Evolutionary conservation across 2,888 invertebrate genomes (phyloP).

Genomic region (Malacosoma neustria): DNA sequence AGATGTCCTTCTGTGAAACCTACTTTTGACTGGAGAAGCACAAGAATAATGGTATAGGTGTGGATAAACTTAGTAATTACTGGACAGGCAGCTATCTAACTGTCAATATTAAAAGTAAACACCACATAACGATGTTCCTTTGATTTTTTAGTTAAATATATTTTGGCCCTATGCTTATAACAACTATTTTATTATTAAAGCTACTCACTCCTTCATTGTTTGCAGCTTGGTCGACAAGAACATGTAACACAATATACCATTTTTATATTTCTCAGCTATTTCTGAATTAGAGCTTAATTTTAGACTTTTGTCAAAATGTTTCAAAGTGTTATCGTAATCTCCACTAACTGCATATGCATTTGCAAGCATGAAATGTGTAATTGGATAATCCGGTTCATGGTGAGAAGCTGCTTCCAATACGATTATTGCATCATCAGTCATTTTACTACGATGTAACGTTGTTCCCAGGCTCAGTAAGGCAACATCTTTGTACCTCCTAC

Average conservation of each 20-base stretch:
- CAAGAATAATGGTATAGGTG: too few relatives aligned
- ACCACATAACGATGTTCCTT: too few relatives aligned
- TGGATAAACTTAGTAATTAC: too few relatives aligned
- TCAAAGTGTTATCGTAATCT: constrained; percentile 81
- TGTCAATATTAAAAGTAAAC: too few relatives aligned
- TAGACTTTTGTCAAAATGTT: constrained; percentile 75
- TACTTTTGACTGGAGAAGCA: too few relatives aligned
- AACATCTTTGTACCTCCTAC: constrained; percentile 81
- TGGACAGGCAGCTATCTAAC: too few relatives aligned
- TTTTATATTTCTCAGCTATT: constrained; percentile 75
- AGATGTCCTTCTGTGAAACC: too few relatives aligned
- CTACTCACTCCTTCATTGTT: constrained; percentile 79
- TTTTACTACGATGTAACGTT: constrained; percentile 79
- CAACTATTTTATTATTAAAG: too few relatives aligned
- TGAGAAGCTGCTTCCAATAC: constrained; percentile 83
- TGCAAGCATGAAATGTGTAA: constrained; percentile 80
- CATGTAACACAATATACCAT: constrained; percentile 80
- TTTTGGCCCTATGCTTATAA: too few relatives aligned
- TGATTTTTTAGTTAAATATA: too few relatives aligned
- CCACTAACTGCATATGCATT: constrained; percentile 82
- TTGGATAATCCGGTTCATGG: constrained; percentile 76
- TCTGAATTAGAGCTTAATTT: constrained; percentile 78
- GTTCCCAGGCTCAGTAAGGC: constrained; percentile 83
- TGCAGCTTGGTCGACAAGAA: constrained; percentile 77
- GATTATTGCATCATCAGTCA: constrained; percentile 81